A percentile compares a stretch with the other conserved stretches of the same genome.
These are phyloP conservation scores for Dione juno DNA, from an alignment of 2,888 invertebrate genomes.

Conservation along the genomic window DNA sequence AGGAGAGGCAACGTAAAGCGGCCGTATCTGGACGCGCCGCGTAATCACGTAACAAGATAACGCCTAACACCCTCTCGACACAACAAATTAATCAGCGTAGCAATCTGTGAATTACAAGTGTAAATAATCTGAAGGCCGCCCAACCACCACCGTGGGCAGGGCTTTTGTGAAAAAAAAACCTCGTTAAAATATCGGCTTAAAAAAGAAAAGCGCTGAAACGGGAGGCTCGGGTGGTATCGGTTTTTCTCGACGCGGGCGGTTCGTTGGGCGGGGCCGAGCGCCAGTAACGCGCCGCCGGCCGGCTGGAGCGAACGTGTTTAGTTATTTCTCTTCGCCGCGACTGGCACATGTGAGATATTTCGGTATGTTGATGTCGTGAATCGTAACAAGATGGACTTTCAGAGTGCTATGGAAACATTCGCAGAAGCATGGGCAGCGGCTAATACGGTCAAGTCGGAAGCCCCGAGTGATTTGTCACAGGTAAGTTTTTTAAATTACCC, in stretches of 20 bases:
- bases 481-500: slow-evolving; percentile 70
- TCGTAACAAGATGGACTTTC: slow-evolving; percentile 93
- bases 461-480: slow-evolving; percentile 86
- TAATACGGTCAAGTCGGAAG: slow-evolving; percentile 86
- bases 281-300: slow-evolving; percentile 86
- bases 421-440: slow-evolving; percentile 99
- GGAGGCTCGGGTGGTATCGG: slow-evolving; percentile 82
- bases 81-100: slow-evolving; percentile 72
- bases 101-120: slow-evolving; percentile 82
- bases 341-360: slow-evolving; percentile 74
- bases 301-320: slow-evolving; percentile 76
- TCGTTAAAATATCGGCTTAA: slow-evolving; percentile 83
- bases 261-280: slow-evolving; percentile 78
- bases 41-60: slow-evolving; percentile 66
- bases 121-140: slow-evolving; percentile 82
- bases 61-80: slow-evolving; percentile 59
- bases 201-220: slow-evolving; percentile 84
- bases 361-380: slow-evolving; percentile 82
- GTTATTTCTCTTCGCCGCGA: slow-evolving; percentile 53
- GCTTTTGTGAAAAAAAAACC: slow-evolving; percentile 75
- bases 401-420: slow-evolving; percentile 99
- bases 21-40: slow-evolving; percentile 54
- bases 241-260: slow-evolving; percentile 80
- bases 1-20: slow-evolving; percentile 47
- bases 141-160: slow-evolving; percentile 81